Percentiles rank a stretch among this genome's conserved stretches.
phyloP scores from a whole-genome alignment of 64 coral and sea anemone species.

The Orbicella faveolata region DNA sequence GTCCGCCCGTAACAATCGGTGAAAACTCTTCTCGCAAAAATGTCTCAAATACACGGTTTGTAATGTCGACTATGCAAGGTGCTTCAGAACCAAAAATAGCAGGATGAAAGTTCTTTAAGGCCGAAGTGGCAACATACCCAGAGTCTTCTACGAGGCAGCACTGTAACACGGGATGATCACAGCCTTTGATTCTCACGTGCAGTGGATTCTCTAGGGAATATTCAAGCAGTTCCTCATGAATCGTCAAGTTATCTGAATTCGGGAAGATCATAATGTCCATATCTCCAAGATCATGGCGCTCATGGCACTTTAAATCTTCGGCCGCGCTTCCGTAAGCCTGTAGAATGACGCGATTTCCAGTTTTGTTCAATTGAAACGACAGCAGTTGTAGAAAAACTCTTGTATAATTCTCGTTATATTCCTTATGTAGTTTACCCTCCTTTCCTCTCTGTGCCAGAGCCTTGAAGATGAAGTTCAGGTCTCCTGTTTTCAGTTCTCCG shows the following conservation, averaged over 20 bases:
- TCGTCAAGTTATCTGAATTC: background rate
- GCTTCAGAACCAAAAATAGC: conserved; percentile 28
- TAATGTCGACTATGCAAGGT: background rate
- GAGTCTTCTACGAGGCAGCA: conserved; percentile 55
- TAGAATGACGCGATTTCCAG: background rate
- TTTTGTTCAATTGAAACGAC: background rate
- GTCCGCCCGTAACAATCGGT: background rate
- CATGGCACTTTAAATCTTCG: conserved; percentile 16
- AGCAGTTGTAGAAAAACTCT: background rate
- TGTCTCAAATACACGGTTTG: background rate
- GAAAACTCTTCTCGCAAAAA: background rate
- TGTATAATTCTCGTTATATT: background rate
- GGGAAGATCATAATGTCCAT: conserved; percentile 26
- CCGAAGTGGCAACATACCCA: conserved; percentile 33
- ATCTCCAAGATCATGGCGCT: conserved; percentile 7
- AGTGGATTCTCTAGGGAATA: conserved; percentile 30
- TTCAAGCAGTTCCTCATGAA: conserved; percentile 26
- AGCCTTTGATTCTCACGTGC: conserved; percentile 53
- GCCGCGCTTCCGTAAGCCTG: conserved; percentile 11
- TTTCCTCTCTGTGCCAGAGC: background rate
- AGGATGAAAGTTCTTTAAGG: conserved; percentile 57
- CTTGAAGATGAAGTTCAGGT: background rate
- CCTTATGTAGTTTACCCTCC: background rate
- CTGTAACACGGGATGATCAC: conserved; percentile 53
- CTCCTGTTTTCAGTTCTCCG: too few relatives aligned